phyloP scores from a whole-genome alignment of 2,888 invertebrate species.

The Papilio elwesi region DNA sequence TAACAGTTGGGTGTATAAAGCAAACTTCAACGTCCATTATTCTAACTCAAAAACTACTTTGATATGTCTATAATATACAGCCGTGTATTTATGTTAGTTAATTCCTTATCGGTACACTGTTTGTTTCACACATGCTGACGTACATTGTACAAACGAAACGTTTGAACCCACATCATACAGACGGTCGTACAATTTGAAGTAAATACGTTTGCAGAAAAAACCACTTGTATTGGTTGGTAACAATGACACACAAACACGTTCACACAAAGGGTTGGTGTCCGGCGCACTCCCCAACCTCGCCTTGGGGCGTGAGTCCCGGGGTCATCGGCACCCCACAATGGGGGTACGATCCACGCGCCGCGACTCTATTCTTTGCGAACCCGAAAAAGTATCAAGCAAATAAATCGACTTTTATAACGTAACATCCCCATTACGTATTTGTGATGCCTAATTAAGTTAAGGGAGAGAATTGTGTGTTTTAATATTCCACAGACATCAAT shows the following conservation, averaged over 20 bases:
- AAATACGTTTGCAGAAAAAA: conserved; percentile 11
- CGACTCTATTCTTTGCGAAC: conserved; percentile 15
- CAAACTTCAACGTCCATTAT: too few species aligned
- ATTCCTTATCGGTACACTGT: too few species aligned
- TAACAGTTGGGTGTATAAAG: too few species aligned
- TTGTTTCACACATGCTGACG: too few species aligned
- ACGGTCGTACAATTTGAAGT: neutral
- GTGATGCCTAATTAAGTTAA: neutral
- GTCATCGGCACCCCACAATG: conserved; percentile 42
- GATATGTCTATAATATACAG: too few species aligned
- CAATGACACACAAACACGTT: conserved; percentile 31
- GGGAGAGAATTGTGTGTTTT: neutral
- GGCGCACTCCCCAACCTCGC: conserved; percentile 42
- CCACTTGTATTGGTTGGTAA: conserved; percentile 9
- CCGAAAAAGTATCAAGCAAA: conserved; percentile 17
- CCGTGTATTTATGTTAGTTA: too few species aligned
- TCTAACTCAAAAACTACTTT: too few species aligned
- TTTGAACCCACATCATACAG: neutral
- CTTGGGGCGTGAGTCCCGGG: conserved; percentile 44
- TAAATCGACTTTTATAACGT: neutral
- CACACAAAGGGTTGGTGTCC: conserved; percentile 52
- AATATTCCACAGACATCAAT: neutral
- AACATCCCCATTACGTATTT: conserved; percentile 13
- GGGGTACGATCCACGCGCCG: conserved; percentile 2
- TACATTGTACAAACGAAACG: neutral